Evolutionary conservation across 2,113 vertebrate genomes (phyloP), one percentile per base, ranked within the genome.

Genomic region (Nesoenas mayeri): DNA sequence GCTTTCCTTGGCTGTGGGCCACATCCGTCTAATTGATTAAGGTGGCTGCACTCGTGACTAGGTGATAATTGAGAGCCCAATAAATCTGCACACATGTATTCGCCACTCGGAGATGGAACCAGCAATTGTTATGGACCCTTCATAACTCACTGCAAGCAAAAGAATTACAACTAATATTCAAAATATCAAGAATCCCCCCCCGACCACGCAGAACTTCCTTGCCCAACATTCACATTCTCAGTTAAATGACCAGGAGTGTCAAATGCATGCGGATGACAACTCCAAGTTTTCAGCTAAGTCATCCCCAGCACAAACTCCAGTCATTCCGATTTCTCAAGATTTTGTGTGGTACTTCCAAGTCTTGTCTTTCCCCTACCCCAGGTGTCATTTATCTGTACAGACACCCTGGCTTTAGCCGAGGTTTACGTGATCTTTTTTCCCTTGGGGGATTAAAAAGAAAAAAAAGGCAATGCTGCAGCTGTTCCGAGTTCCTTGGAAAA

Each of bases 51-150:
- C 91, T 91, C 44, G 88, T 73, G 95, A 88, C 90, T 10, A 3
- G 40, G 90, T 21, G 88, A 78, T 91, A 95, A 96, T 15, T 88
- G 86, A 93, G 95, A 95, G 94, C 69, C 79, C 69, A 61, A 79
- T 84, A 93, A 91, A 95, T 95, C 95, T 91, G 81, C 79, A 90
- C 66, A 58, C 81, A 69, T 93, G 70, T 19, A 92, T 93, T 73
- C 90, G 81, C 82, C 83, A 77, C 81, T 78, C 71, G 31, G 61
- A 83, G 44, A 58, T 73, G 71, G 67, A 92, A 93, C n/a, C n/a
- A 94, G 64, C 21, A 53, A 73, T 48, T 60, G 65, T 57, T 57
- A 47, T 0, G 22, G 84, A 84, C 31, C 80, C 84, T 85, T 85
- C 26, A 3, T 19, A 75, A 87, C 0, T 0, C 8, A 10, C 62